Conservation (phyloP, 2,888 invertebrate genomes). For the Empis stercorea region DNA sequence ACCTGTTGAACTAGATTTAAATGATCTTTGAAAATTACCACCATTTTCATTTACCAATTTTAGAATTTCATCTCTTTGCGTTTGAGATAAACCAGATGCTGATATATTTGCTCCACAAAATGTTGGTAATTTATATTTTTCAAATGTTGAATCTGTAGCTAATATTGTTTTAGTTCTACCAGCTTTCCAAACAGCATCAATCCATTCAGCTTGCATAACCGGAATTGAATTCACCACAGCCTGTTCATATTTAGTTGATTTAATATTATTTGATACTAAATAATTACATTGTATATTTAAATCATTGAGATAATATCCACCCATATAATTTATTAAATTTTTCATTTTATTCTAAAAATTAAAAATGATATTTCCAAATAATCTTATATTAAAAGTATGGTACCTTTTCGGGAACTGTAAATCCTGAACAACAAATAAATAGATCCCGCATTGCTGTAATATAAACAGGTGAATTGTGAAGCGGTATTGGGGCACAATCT, state of each 20-base stretch:
- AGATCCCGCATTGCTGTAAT: slow-evolving; percentile 68
- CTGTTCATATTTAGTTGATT: slow-evolving; percentile 63
- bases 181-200: slow-evolving; percentile 65
- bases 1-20: slow-evolving; percentile 19
- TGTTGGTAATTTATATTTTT: slow-evolving; percentile 47
- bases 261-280: slow-evolving; percentile 62
- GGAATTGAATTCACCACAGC: slow-evolving; percentile 40
- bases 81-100: slow-evolving; percentile 55
- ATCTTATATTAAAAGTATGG: background rate
- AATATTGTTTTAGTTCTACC: slow-evolving; percentile 44
- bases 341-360: slow-evolving; percentile 43
- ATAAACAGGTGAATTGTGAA: slow-evolving; percentile 61
- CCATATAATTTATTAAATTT: slow-evolving; percentile 59
- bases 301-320: slow-evolving; percentile 52
- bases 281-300: slow-evolving; percentile 62
- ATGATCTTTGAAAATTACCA: slow-evolving; percentile 42
- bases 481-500: slow-evolving; percentile 59
- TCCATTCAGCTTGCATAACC: slow-evolving; percentile 67
- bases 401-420: slow-evolving; percentile 40
- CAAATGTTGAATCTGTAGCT: slow-evolving; percentile 53
- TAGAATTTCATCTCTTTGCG: slow-evolving; percentile 42
- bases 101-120: slow-evolving; percentile 69
- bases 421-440: slow-evolving; percentile 52
- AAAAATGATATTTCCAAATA: background rate
- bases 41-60: slow-evolving; percentile 61